Conservation (phyloP, 2,888 invertebrate species). For the Leptura quadrifasciata region DNA sequence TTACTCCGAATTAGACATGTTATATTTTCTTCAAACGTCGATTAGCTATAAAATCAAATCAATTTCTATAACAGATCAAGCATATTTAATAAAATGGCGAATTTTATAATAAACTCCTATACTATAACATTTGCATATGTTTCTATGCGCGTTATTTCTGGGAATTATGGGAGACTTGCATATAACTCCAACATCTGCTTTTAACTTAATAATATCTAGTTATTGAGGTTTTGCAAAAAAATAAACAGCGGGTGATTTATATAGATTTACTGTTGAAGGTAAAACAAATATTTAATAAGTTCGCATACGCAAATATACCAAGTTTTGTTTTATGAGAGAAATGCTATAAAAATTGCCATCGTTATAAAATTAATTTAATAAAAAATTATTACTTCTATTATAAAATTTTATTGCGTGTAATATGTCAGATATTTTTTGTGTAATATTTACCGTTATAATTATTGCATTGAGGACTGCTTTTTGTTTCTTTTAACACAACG, state of each 20-base stretch:
- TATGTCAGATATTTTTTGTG: neutral
- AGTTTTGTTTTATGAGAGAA: constrained; percentile 23
- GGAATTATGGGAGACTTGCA: neutral
- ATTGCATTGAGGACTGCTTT: neutral
- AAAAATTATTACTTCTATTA: constrained; percentile 16
- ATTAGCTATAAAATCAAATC: too few relatives aligned
- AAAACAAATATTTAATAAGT: constrained; percentile 32
- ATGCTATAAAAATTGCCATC: constrained; percentile 18
- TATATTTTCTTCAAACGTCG: too few relatives aligned
- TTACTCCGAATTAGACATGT: too few relatives aligned
- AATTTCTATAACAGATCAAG: too few relatives aligned
- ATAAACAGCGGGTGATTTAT: constrained; percentile 29
- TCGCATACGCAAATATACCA: constrained; percentile 1
- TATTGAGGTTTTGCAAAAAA: constrained; percentile 19
- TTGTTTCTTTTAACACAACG: neutral
- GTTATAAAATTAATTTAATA: constrained; percentile 22
- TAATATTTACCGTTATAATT: neutral
- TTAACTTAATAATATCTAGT: constrained; percentile 15
- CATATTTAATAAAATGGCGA: too few relatives aligned
- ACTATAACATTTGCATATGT: too few relatives aligned
- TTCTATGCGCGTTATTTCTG: neutral
- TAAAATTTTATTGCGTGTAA: constrained; percentile 13
- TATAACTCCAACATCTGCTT: neutral
- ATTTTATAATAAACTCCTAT: too few relatives aligned
- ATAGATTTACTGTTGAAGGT: constrained; percentile 35